These are phyloP conservation scores for Plusia festucae DNA, from an alignment of 2,888 invertebrate genomes.

Conservation along the genomic window DNA sequence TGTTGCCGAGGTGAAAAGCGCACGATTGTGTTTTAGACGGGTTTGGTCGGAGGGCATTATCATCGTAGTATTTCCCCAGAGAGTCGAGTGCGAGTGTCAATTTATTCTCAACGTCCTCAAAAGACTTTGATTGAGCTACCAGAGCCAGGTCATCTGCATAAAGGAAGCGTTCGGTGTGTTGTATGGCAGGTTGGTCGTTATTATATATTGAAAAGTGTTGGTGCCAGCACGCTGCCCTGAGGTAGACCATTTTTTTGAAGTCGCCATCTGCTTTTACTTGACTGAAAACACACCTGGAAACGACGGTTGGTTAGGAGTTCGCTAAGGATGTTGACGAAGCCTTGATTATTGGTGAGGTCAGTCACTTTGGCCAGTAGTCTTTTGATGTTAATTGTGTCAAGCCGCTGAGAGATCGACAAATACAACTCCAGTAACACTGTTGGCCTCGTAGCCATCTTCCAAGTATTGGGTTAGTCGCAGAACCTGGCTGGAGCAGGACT, in stretches of 20 bases:
- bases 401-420: background rate
- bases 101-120: background rate
- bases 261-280: background rate
- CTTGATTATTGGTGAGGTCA: background rate
- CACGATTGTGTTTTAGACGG: too few relatives aligned
- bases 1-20: too few relatives aligned
- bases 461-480: too few relatives aligned
- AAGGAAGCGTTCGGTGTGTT: background rate
- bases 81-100: too few relatives aligned
- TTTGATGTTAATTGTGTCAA: constrained; percentile 2
- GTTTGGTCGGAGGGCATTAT: too few relatives aligned
- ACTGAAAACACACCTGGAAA: background rate
- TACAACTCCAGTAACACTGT: background rate
- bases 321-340: background rate
- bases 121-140: background rate
- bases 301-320: constrained; percentile 3
- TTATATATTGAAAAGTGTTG: background rate
- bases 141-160: background rate
- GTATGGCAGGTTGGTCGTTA: background rate
- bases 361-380: background rate
- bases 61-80: too few relatives aligned
- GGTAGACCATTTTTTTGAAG: background rate
- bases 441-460: too few relatives aligned
- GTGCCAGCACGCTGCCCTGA: constrained; percentile 3
- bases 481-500: too few relatives aligned